Evolutionary conservation across 2,888 invertebrate genomes (phyloP), one percentile per base, ranked within the genome.

Genomic region (Chrysodeixis includens): DNA sequence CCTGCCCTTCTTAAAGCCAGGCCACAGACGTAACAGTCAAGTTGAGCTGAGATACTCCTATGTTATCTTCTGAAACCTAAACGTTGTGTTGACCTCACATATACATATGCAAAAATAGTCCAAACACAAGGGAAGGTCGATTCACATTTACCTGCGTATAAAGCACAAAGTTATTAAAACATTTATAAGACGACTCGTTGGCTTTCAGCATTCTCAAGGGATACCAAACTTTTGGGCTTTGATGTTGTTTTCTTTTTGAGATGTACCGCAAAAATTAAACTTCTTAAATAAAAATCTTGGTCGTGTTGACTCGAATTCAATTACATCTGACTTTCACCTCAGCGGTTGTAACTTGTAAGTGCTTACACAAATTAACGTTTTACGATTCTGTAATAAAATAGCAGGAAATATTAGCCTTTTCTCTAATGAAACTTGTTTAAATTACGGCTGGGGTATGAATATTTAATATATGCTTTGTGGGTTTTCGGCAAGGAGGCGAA

Each of bases 181-280:
- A 74, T 71, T 66, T 61, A 66, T 14, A 62, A 67, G 30, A 22
- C 30, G 60, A 68, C 40, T 75, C 71, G 55, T 58, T 62, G 20
- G 58, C 66, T 77, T 81, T 74, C 71, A 83, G 79, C 79, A 81
- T 79, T 79, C 65, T 66, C 62, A 60, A 65, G 74, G 62, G 73
- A 81, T 75, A 74, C 61, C 61, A 77, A 83, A 84, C 69, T 82
- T 85, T 40, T 63, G 69, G 68, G 67, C 83, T 84, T 84, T 83
- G 80, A 83, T 69, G 72, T 81, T 76, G 71, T 76, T 79, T 82
- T 78, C 74, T 79, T 78, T 71, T 73, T 54, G 67, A 76, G 64
- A 72, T 65, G 58, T 65, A 60, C 59, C 65, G 69, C 66, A 85
- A 75, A 74, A 69, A 62, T 70, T 66, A 73, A 70, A 82, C 80